Conservation (phyloP, 2,888 invertebrate species). For the Dichetophora obliterata region DNA sequence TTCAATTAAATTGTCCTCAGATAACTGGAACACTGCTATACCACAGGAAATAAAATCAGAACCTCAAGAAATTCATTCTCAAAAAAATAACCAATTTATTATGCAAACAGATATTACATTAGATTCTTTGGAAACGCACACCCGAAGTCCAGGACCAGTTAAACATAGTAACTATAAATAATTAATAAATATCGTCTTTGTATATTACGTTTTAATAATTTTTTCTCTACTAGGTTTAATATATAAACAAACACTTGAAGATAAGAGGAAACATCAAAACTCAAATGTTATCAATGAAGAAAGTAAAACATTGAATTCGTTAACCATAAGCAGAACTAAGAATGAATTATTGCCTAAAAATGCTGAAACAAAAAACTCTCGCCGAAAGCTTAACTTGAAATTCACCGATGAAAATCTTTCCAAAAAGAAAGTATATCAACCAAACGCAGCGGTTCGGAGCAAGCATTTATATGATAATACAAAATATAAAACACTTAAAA, state of each 20-base stretch:
- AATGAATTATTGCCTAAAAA: not conserved
- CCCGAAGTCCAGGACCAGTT: not conserved
- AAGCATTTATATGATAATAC: not conserved
- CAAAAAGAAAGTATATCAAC: not conserved
- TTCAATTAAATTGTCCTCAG: constrained; percentile 26
- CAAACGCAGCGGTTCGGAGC: not conserved
- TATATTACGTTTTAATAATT: constrained; percentile 71
- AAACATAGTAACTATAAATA: constrained; percentile 72
- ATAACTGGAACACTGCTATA: constrained; percentile 7
- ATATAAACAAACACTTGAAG: constrained; percentile 91
- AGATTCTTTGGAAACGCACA: not conserved
- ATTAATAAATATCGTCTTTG: constrained; percentile 86
- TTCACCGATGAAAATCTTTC: not conserved
- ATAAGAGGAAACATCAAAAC: constrained; percentile 88
- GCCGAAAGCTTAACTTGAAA: not conserved
- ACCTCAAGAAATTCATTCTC: constrained; percentile 9
- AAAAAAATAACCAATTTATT: not conserved
- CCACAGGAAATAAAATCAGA: constrained; percentile 14
- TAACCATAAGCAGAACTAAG: not conserved
- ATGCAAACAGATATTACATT: constrained; percentile 1
- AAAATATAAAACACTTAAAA: not conserved
- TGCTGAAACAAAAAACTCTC: not conserved
- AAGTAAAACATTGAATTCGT: not conserved
- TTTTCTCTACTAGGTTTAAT: constrained; percentile 82
- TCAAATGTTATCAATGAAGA: constrained; percentile 55